Base-by-base conservation (phyloP, 2,797 vertebrate genomes). In the Xenops minutus region DNA sequence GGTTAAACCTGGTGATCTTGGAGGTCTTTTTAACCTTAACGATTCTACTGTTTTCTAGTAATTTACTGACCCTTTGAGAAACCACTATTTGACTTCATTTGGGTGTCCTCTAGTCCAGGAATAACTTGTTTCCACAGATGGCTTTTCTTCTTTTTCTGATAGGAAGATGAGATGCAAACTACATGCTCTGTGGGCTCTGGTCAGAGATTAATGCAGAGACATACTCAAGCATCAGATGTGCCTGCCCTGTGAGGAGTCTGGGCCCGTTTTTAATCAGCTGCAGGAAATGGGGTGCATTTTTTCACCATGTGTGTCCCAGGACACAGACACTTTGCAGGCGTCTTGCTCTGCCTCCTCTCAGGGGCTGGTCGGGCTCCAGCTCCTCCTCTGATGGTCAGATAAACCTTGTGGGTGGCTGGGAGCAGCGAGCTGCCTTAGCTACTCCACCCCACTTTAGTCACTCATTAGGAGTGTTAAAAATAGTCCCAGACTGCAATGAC, bases 401-500 rank as follows among this genome's bases (percentile, higher is more conserved):
- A 94, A 95, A 64, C 23, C 26, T 62, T 19, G 61, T 32, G 92
- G 85, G 88, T 72, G 62, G 69, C 63, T 89, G 76, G 75, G 83
- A 93, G 46, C 66, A 75, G 30, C 2, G 0, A 34, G 49, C 54
- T 84, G 76, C 27, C 51, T 92, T 80, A 54, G 46, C 36, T 81
- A 9, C 88, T 90, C 92, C 85, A 92, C 93, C 93, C 59, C 5
- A 0, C 14, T 83, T 88, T 84, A 93, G 84, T 95, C 80, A 76
- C 58, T 84, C 29, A n/a, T 86, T 69, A 90, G 62, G 26, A 55
- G 66, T 3, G 69, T 81, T 95, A 93, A 95, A 95, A 94, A 87
- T 88, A 95, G 85, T 62, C 27, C 7, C 1, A 7, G 41, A 16
- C 32, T 73, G 43, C 29, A n/a, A 11, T 51, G 71, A 66, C 46